Conservation (phyloP, 1,140 invertebrate genomes). For the Drosophila sp. region DNA sequence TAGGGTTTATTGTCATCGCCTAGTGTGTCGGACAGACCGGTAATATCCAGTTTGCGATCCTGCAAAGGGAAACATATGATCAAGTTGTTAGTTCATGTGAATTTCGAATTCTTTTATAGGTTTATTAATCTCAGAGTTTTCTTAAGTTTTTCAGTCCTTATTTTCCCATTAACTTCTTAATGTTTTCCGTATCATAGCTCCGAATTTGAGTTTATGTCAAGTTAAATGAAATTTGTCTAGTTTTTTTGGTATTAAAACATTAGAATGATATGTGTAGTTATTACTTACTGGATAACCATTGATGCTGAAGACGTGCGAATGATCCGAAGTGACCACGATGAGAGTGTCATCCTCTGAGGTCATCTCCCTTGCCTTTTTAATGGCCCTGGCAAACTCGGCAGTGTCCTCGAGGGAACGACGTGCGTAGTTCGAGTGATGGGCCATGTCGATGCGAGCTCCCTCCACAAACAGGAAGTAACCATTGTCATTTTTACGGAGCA, state of each 20-base stretch:
- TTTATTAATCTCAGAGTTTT: no score
- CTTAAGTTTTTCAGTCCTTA: no score
- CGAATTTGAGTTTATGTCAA: no score
- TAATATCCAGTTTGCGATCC: conserved; percentile 87
- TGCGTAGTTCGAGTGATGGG: conserved; percentile 92
- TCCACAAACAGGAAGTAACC: conserved; percentile 96
- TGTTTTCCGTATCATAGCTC: no score
- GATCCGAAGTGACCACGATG: conserved; percentile 92
- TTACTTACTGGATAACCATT: conserved; percentile 87
- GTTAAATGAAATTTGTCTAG: no score
- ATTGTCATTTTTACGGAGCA: conserved; percentile 90
- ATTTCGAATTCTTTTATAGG: no score
- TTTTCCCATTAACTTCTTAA: no score
- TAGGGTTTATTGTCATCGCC: conserved; percentile 87
- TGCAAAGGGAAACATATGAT: conserved; percentile 22
- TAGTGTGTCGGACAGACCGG: conserved; percentile 82
- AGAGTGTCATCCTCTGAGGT: conserved; percentile 90
- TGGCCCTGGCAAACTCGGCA: conserved; percentile 90
- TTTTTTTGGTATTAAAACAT: no score
- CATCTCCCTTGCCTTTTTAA: conserved; percentile 88
- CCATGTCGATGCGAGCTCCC: conserved; percentile 94
- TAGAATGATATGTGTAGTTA: background rate
- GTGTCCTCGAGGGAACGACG: conserved; percentile 92
- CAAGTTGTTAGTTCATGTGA: no score
- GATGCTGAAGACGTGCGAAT: conserved; percentile 92